A percentile compares a stretch with the other conserved stretches of the same genome.
Evolutionary conservation across 92 coral and sea anemone genomes (phyloP).

Genomic region (Phenganax stokvisi): DNA sequence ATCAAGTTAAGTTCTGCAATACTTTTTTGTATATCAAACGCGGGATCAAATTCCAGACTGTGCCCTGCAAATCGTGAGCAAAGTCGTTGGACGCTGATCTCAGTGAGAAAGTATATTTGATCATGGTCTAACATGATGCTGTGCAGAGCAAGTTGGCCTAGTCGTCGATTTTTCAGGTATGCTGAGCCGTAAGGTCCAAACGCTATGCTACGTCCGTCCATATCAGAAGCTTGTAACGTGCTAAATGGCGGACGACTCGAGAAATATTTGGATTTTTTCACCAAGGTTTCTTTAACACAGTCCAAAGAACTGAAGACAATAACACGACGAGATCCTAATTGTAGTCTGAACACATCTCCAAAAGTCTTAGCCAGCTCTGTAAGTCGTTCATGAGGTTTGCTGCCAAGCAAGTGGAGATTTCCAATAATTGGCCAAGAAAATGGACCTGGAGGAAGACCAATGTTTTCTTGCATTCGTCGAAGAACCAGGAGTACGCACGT

Average conservation of each 20-base stretch:
- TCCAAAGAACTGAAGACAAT: conserved; percentile 79
- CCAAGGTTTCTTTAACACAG: conserved; percentile 86
- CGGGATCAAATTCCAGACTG: conserved; percentile 69
- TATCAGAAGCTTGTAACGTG: conserved; percentile 72
- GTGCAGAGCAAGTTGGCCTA: conserved; percentile 81
- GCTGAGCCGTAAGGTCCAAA: conserved; percentile 75
- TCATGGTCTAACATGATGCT: conserved; percentile 59
- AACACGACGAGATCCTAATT: conserved; percentile 80
- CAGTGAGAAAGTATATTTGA: conserved; percentile 54
- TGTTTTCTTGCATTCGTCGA: conserved; percentile 29
- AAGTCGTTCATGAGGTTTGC: conserved; percentile 80
- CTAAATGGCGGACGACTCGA: conserved; percentile 89
- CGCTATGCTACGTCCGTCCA: conserved; percentile 78
- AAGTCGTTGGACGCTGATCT: conserved; percentile 58
- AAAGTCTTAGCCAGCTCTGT: conserved; percentile 73
- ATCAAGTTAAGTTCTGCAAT: conserved; percentile 68
- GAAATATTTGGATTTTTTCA: conserved; percentile 71
- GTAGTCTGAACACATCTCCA: conserved; percentile 85
- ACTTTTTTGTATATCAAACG: conserved; percentile 45
- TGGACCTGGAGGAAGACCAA: conserved; percentile 78
- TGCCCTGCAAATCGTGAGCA: conserved; percentile 59
- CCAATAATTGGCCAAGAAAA: conserved; percentile 85
- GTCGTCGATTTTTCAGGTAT: conserved; percentile 70
- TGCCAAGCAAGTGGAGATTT: conserved; percentile 82
- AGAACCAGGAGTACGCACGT: conserved; percentile 9